Base-by-base conservation (phyloP, 2,113 vertebrate genomes). In the Gallinago media region DNA sequence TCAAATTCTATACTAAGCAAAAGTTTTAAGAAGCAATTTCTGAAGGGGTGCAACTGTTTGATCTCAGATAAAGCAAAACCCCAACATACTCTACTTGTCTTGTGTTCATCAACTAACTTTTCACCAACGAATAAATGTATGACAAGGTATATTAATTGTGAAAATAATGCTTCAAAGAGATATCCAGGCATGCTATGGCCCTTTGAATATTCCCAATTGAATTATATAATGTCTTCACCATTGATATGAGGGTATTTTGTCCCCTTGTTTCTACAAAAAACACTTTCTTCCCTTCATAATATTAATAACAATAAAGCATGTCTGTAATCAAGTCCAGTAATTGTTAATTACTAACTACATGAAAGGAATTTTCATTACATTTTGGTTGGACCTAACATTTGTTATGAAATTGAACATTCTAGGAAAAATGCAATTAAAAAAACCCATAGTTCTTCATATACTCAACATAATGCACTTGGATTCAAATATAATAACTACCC, bases 201-300 rank as follows among this genome's bases (percentile, higher is more conserved):
- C 70, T 97, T 73, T 90, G 75, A 97, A 92, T 89, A 86, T 61
- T 96, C 82, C 89, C 96, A 96, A 94, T 92, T 85, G 92, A 96
- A 95, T 95, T 96, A 76, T 52, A 62, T 21, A 54, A 96, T 82
- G 56, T 85, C 91, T 95, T 67, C 89, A 84, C 38, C 72, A 93
- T 75, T 92, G 27, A 85, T 97, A 80, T 96, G 67, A 95, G 86
- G 59, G 52, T 92, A 95, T 94, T 97, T 95, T 84, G 94, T 92
- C 44, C 82, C 87, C 49, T 94, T 79, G 65, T 93, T 87, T 89
- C 85, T 95, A 49, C n/a, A 97, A 70, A 96, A 88, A 56, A 9
- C 25, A 88, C 11, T 50, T 34, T 94, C 49, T 81, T 83, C 86
- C 74, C 65, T 81, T 78, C 52, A 63, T 47, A 81, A 61, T 46